These are phyloP conservation scores for Platyura marginata DNA, from an alignment of 1,140 invertebrate genomes.

Conservation along the genomic window DNA sequence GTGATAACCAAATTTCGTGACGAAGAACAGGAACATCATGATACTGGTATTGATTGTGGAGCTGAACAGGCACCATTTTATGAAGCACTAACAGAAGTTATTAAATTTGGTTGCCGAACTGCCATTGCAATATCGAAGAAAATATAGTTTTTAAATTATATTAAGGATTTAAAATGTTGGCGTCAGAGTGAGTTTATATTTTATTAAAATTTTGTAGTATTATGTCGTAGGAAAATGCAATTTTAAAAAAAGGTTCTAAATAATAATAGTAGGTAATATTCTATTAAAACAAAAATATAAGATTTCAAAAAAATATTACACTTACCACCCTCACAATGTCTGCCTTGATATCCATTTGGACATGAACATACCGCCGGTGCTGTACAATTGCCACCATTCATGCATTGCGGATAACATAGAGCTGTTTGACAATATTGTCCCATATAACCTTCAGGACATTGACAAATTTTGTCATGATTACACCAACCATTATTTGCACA, in stretches of 20 bases:
- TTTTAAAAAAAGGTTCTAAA: neutral
- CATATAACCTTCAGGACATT: conserved; percentile 77
- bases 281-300: too few species aligned
- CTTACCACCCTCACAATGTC: conserved; percentile 81
- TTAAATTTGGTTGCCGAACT: conserved; percentile 83
- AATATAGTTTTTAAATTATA: too few species aligned
- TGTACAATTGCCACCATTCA: conserved; percentile 81
- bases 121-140: conserved; percentile 90
- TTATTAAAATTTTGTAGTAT: conserved; percentile 3
- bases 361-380: conserved; percentile 75
- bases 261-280: too few species aligned
- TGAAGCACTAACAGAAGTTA: conserved; percentile 57
- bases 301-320: too few species aligned
- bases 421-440: conserved; percentile 75
- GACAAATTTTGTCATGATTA: conserved; percentile 60
- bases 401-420: conserved; percentile 78
- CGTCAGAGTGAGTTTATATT: too few species aligned
- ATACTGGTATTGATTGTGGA: conserved; percentile 82
- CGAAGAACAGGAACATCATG: conserved; percentile 97
- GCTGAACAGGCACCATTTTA: conserved; percentile 92
- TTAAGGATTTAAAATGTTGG: too few species aligned
- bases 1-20: conserved; percentile 88
- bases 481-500: conserved; percentile 68
- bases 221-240: neutral
- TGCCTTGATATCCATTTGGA: conserved; percentile 70